Conservation (phyloP, 2,797 vertebrate genomes). For the Ficedula albicollis region DNA sequence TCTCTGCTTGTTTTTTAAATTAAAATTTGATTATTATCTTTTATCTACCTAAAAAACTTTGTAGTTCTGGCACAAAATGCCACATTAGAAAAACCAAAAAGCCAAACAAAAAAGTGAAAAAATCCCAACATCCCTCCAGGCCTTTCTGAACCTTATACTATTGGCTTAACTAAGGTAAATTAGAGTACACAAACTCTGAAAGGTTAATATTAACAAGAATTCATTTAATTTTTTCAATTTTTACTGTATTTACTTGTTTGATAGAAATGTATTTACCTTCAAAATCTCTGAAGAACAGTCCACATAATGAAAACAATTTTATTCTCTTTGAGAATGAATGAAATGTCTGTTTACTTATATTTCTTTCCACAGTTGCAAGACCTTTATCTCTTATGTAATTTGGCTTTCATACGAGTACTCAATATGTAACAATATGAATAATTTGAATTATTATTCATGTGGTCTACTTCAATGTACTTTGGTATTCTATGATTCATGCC, state of each 20-base stretch:
- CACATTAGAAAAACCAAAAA: neutral
- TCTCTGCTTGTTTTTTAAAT: neutral
- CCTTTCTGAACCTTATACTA: neutral
- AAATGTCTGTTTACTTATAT: neutral
- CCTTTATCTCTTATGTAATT: neutral
- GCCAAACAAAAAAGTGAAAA: neutral
- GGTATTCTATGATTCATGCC: neutral
- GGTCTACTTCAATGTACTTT: neutral
- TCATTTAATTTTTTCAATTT: neutral
- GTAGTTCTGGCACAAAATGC: neutral
- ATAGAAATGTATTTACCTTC: neutral
- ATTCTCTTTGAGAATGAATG: neutral
- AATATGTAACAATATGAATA: neutral
- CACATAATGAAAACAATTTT: neutral
- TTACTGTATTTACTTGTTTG: neutral
- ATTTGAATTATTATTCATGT: neutral
- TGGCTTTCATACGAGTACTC: neutral
- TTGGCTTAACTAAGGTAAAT: neutral
- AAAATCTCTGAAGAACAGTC: neutral
- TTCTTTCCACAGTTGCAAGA: neutral
- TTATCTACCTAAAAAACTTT: neutral
- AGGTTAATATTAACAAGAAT: neutral
- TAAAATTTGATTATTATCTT: neutral
- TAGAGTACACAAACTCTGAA: neutral
- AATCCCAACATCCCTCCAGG: fast-evolving